These are phyloP conservation scores for Eupithecia tripunctaria DNA, from an alignment of 2,888 invertebrate species.

Conservation along the genomic window DNA sequence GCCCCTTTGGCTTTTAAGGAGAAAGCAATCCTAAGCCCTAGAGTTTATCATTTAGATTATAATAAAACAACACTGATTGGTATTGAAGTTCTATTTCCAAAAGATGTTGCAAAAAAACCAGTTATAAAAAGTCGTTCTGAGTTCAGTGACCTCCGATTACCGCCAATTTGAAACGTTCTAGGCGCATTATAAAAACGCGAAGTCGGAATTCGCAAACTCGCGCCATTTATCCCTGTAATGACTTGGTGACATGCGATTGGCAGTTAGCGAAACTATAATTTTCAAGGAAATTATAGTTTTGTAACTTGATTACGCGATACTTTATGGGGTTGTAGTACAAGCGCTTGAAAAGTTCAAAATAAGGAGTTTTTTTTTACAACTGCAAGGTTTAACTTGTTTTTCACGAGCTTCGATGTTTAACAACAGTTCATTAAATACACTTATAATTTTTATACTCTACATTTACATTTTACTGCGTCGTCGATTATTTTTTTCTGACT, in stretches of 20 bases:
- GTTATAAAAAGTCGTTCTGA: slow-evolving; percentile 28
- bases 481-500: neutral
- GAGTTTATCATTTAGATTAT: neutral
- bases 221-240: slow-evolving; percentile 45
- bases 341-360: neutral
- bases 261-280: slow-evolving; percentile 33
- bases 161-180: slow-evolving; percentile 44
- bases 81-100: neutral
- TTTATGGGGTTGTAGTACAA: slow-evolving; percentile 1
- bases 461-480: neutral
- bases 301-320: slow-evolving; percentile 20
- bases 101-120: slow-evolving; percentile 15
- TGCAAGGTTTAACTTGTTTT: neutral
- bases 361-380: neutral
- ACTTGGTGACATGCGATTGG: slow-evolving; percentile 58
- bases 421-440: neutral
- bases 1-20: neutral
- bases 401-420: neutral
- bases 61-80: neutral
- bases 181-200: slow-evolving; percentile 45
- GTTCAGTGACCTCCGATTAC: slow-evolving; percentile 44
- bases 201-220: slow-evolving; percentile 43
- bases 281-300: slow-evolving; percentile 28
- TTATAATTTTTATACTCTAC: too few species aligned
- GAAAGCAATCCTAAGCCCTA: neutral